A percentile compares a stretch with the other conserved stretches of the same genome.
These are phyloP conservation scores for Lytechinus variegatus DNA, from an alignment of 35 echinoderm and acorn worm genomes.

Conservation along the genomic window DNA sequence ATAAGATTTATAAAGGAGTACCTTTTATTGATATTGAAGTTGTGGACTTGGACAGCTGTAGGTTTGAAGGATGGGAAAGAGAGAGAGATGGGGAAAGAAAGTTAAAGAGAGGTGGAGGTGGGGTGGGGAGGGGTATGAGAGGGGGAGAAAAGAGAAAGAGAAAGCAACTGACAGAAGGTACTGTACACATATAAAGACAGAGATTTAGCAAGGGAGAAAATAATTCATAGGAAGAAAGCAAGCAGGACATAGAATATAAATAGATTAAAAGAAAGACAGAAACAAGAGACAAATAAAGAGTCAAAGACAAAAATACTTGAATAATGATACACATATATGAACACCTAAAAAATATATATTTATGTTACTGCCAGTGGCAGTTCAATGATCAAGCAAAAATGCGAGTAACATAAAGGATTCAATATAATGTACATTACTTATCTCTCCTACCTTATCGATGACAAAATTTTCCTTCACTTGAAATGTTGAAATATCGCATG, in stretches of 20 bases:
- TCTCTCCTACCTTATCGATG: constrained; percentile 53
- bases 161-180: too few relatives aligned
- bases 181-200: too few relatives aligned
- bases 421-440: background rate
- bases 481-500: constrained; percentile 25
- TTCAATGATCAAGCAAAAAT: background rate
- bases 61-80: too few relatives aligned
- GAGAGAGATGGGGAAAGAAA: too few relatives aligned
- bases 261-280: background rate
- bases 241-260: background rate
- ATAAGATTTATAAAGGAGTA: background rate
- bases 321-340: too few relatives aligned
- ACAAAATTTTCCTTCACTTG: constrained; percentile 50
- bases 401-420: background rate
- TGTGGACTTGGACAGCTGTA: too few relatives aligned
- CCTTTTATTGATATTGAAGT: background rate
- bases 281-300: background rate
- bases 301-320: background rate
- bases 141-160: too few relatives aligned
- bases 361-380: background rate
- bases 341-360: too few relatives aligned
- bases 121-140: too few relatives aligned
- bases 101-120: too few relatives aligned
- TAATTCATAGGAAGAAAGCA: background rate
- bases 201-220: too few relatives aligned